Conservation (phyloP, 2,888 invertebrate genomes). For the Cephonodes hylas region DNA sequence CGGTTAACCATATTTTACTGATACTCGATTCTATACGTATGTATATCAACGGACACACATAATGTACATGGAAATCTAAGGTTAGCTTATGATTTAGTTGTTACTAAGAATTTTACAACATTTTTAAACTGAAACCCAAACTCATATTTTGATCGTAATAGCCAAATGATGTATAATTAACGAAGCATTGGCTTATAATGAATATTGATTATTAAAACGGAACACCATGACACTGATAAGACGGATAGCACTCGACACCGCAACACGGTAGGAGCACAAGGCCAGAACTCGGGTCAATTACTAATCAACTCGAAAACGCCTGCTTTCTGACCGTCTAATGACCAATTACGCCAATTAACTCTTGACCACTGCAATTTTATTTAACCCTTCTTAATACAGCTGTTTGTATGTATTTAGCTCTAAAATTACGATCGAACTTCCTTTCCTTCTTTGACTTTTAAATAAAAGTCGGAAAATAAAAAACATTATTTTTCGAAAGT, state of each 20-base stretch:
- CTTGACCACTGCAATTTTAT: conserved; percentile 59
- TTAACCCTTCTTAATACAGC: conserved; percentile 37
- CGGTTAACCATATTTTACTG: background rate
- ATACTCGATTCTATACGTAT: background rate
- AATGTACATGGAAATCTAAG: too few relatives aligned
- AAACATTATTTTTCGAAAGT: too few relatives aligned
- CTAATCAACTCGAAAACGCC: conserved; percentile 67
- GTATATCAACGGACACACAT: background rate
- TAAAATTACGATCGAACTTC: background rate
- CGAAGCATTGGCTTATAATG: background rate
- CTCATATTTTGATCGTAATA: background rate
- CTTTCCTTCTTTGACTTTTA: background rate
- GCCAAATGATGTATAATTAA: background rate
- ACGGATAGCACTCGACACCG: conserved; percentile 29
- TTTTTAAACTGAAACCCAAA: background rate
- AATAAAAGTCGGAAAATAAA: too few relatives aligned
- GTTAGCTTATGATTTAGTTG: too few relatives aligned
- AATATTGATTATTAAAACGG: background rate
- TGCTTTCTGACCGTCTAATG: conserved; percentile 57
- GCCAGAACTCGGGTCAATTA: conserved; percentile 66
- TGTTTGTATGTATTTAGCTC: background rate
- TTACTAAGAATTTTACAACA: too few relatives aligned
- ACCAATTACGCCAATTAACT: conserved; percentile 71
- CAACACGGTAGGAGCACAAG: conserved; percentile 43
- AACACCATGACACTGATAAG: conserved; percentile 16